Base-by-base conservation (phyloP, 2,113 vertebrate species). In the Myiagra hebetior region DNA sequence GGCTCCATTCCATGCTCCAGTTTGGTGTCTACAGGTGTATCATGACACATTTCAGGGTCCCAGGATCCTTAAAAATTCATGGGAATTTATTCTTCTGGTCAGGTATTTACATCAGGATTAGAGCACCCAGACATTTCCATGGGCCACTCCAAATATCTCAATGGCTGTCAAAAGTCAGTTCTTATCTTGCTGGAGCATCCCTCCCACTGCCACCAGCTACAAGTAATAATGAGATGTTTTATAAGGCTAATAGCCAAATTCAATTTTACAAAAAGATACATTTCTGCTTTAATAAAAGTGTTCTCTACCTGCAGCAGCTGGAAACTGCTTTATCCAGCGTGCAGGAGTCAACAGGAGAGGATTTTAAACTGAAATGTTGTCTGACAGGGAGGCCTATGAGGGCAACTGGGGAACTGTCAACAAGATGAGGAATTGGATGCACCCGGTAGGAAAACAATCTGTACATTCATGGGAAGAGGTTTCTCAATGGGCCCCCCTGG, bases 381-480 rank as follows among this genome's bases (percentile, higher is more conserved):
- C 56, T 69, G 72, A 84, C 37, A 78, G 53, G 3, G 5, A 92
- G 64, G 56, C 41, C 72, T 74, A 44, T 18, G 69, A 68, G 75
- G 69, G 73, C 60, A 49, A 53, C 6, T 46, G n/a, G 37, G 76
- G 47, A 94, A 39, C 76, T 75, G 80, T 27, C 86, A 84, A 17
- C 27, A 69, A 75, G 65, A 78, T 78, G 83, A 96, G 56, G 65
- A 76, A 92, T 2, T 76, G 86, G 91, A 78, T 76, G 62, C 49
- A 49, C 5, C 17, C 44, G 33, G 65, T 11, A 67, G 1, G 15
- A 91, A 81, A 94, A 94, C 83, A 95, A 86, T 49, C 86, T 94
- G 87, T 65, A 79, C 65, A 95, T 96, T 96, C 91, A 94, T 50
- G 53, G 68, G 37, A 80, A 60, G 69, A 73, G 44, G 41, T 37